Conservation (phyloP, 2,888 invertebrate species). For the Drosophila maculinotata region DNA sequence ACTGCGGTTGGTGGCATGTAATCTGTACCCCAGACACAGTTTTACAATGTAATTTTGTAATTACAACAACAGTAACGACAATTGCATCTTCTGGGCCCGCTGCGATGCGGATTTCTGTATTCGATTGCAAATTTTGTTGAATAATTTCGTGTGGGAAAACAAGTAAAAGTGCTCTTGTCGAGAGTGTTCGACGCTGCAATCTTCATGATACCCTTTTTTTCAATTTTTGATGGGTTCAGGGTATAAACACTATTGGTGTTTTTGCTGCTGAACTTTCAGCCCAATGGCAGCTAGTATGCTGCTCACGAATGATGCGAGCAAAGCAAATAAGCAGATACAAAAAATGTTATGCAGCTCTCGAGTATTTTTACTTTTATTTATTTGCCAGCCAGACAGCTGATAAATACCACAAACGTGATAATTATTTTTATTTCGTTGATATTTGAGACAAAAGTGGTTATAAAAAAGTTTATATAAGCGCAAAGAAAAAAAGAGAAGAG, state of each 20-base stretch:
- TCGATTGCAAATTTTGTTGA: constrained; percentile 46
- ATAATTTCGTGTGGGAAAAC: constrained; percentile 61
- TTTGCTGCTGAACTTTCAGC: constrained; percentile 29
- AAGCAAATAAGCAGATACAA: not conserved
- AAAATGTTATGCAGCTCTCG: not conserved
- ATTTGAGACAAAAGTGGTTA: not conserved
- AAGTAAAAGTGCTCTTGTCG: constrained; percentile 8
- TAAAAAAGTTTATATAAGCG: not conserved
- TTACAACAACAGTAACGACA: constrained; percentile 43
- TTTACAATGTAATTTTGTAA: constrained; percentile 75
- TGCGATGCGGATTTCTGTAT: constrained; percentile 20
- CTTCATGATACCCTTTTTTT: too few species aligned
- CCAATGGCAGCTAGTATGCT: constrained; percentile 10
- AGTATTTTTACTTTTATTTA: not conserved
- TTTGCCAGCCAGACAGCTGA: not conserved
- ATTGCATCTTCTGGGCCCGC: constrained; percentile 51
- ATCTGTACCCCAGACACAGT: constrained; percentile 60
- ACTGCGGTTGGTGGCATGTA: constrained; percentile 59
- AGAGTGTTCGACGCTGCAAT: too few species aligned
- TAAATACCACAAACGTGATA: constrained; percentile 15
- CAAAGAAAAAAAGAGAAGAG: not conserved
- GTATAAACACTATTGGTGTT: not conserved
- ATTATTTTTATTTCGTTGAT: constrained; percentile 1
- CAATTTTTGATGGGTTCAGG: not conserved
- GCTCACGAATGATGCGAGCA: constrained; percentile 11